Evolutionary conservation across 1,140 invertebrate species (phyloP).

Genomic region (Melitaea cinxia): DNA sequence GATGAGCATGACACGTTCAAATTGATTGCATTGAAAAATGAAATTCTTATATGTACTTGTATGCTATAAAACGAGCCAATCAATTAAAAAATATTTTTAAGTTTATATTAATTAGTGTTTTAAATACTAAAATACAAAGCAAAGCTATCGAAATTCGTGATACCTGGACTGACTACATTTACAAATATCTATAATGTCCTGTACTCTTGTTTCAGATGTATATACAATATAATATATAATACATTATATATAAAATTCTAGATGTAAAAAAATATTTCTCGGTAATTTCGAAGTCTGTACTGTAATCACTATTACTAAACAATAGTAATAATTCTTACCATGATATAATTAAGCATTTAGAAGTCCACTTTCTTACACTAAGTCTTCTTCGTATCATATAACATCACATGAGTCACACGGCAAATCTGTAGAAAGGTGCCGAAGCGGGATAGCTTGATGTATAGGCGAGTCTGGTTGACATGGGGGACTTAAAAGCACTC

Average conservation of each 20-base stretch:
- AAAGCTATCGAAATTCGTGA: conserved; percentile 16
- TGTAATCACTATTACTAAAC: conserved; percentile 19
- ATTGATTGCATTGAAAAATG: no score
- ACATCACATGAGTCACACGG: conserved; percentile 43
- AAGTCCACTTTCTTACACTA: conserved; percentile 58
- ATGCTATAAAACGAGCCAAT: background rate
- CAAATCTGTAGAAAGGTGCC: conserved; percentile 48
- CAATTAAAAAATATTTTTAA: background rate
- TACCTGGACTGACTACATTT: conserved; percentile 6
- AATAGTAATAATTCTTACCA: background rate
- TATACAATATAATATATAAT: conserved; percentile 3
- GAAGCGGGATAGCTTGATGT: conserved; percentile 42
- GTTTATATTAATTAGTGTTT: background rate
- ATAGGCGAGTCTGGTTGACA: conserved; percentile 33
- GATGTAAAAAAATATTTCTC: conserved; percentile 43
- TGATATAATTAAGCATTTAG: conserved; percentile 13
- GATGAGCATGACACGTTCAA: no score
- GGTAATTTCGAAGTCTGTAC: conserved; percentile 28
- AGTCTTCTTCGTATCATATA: conserved; percentile 73
- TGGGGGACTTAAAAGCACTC: conserved; percentile 42
- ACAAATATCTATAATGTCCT: conserved; percentile 16
- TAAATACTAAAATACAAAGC: conserved; percentile 3
- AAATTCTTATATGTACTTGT: background rate
- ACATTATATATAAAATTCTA: conserved; percentile 34
- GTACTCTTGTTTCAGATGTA: conserved; percentile 26